Percentiles rank a stretch among this genome's conserved stretches.
Evolutionary conservation across 2,797 vertebrate species (phyloP).

Genomic region (Selene dorsalis): DNA sequence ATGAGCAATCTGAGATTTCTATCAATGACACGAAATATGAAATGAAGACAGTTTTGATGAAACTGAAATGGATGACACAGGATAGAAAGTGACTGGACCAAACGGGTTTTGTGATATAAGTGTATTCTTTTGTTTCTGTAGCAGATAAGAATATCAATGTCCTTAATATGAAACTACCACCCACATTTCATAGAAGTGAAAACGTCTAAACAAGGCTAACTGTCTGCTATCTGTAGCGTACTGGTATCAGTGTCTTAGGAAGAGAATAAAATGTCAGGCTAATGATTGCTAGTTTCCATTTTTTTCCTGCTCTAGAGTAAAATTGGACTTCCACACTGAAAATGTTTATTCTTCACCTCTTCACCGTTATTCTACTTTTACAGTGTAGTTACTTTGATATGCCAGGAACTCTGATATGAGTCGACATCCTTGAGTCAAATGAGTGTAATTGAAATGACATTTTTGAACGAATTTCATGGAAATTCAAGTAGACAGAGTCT

Average conservation of each 20-base stretch:
- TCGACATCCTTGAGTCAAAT: slow-evolving; percentile 23
- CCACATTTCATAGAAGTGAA: background rate
- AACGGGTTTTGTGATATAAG: too few species aligned
- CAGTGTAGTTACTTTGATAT: background rate
- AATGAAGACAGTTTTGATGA: too few species aligned
- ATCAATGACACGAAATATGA: background rate
- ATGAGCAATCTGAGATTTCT: background rate
- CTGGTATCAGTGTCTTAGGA: background rate
- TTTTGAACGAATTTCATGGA: slow-evolving; percentile 45
- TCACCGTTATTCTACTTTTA: background rate
- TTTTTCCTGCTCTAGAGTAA: background rate
- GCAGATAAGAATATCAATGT: too few species aligned
- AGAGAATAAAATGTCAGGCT: background rate
- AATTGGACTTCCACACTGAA: background rate
- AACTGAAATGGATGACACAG: too few species aligned
- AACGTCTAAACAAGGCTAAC: background rate
- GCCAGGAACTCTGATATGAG: slow-evolving; percentile 3
- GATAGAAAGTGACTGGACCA: background rate
- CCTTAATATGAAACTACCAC: too few species aligned
- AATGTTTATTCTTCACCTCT: background rate
- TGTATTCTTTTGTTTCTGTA: too few species aligned
- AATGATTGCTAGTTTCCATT: background rate
- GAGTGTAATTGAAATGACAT: slow-evolving; percentile 36
- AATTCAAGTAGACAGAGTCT: slow-evolving; percentile 40
- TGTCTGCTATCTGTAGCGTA: background rate